Evolutionary conservation across 2,113 vertebrate genomes (phyloP).

Genomic region (Gopherus flavomarginatus): DNA sequence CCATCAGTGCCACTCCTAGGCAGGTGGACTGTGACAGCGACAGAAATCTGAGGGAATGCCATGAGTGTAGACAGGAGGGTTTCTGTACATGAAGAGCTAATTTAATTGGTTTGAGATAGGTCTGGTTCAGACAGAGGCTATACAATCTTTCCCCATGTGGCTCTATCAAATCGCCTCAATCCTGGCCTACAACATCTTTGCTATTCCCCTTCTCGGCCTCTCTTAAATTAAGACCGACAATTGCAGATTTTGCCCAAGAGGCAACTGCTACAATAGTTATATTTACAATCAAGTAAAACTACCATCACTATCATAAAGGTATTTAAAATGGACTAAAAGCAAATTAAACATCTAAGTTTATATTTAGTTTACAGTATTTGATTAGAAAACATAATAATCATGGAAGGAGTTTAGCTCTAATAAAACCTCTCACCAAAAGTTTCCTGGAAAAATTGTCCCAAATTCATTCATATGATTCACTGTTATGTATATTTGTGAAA

Average conservation of each 20-base stretch:
- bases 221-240: neutral
- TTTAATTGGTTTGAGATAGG: neutral
- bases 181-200: neutral
- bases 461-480: neutral
- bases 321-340: neutral
- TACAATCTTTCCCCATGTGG: neutral
- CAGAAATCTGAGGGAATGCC: neutral
- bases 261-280: neutral
- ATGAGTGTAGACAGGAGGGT: neutral
- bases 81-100: neutral
- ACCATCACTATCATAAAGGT: neutral
- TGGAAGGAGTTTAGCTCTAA: neutral
- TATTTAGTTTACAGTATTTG: neutral
- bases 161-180: neutral
- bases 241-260: neutral
- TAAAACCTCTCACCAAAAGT: neutral
- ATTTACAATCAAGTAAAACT: neutral
- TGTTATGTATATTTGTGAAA: neutral
- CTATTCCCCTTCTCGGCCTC: neutral
- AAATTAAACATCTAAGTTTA: neutral
- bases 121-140: neutral
- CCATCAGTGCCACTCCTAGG: neutral
- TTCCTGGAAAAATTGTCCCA: neutral
- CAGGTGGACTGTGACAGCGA: neutral
- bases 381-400: neutral